Evolutionary conservation across 1,140 invertebrate genomes (phyloP), one percentile per base, ranked within the genome.

Genomic region (Fopius arisanus): DNA sequence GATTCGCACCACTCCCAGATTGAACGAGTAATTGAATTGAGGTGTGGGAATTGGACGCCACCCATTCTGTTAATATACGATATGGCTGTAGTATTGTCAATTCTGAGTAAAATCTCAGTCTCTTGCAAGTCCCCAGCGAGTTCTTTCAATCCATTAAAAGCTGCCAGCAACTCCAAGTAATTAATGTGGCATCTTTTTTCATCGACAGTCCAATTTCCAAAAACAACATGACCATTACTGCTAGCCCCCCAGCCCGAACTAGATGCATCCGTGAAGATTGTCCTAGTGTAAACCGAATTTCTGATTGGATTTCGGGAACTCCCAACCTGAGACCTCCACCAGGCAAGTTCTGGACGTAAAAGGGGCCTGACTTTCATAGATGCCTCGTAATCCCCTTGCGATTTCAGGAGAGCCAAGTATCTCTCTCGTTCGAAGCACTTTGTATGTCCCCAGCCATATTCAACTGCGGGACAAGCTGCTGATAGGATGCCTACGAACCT

Each of bases 231-330:
- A 9, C 16, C 59, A 5, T 59, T 9, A 62, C 75, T 74, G 31
- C n/a, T 66, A 3, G 73, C 70, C 3, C 78, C 79, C 80, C 83
- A 85, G 10, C 82, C 82, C 7, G 79, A 75, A 2, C 54, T 9
- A 14, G 79, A 83, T 6, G 79, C 75, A 54, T 83, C 79, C 3
- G 79, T 75, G 72, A 79, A 81, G 65, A 83, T 82, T 43, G 77
- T 76, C 28, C 77, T 19, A n/a, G 14, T 31, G 16, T 59, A 78
- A 1, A 6, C 26, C n/a, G 21, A n/a, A 12, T 51, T 0, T 10
- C 65, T 33, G 23, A 75, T 67, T 9, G 59, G 69, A 63, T 74
- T 68, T 1, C 26, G 10, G 28, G 67, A 21, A 9, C 7, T 14
- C 16, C n/a, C 2, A n/a, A 77, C 37, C 31, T 70, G 69, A 3